A percentile compares a stretch with the other conserved stretches of the same genome.
Evolutionary conservation across 2,888 invertebrate genomes (phyloP).

Genomic region (Cheiracanthium punctorium): DNA sequence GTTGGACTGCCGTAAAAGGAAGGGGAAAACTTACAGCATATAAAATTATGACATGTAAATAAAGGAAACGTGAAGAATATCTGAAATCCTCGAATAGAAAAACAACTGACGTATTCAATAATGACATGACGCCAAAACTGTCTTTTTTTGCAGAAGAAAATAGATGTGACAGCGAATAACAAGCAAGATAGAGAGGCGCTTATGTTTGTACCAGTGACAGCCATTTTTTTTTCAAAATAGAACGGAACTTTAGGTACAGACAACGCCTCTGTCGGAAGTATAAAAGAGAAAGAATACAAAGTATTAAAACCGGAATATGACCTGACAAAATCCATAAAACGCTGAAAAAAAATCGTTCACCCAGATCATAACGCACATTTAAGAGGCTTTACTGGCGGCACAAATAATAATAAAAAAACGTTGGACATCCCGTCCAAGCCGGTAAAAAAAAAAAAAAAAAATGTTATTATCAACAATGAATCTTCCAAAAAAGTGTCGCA

Average conservation of each 20-base stretch:
- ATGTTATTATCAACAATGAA: no score
- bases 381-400: neutral
- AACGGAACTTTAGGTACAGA: neutral
- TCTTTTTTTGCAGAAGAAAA: neutral
- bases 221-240: neutral
- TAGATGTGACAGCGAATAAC: neutral
- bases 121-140: no score
- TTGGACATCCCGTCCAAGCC: neutral
- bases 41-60: no score
- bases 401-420: no score
- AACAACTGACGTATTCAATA: neutral
- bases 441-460: neutral
- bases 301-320: neutral
- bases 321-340: neutral
- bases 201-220: neutral
- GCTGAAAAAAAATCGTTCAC: neutral
- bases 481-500: neutral
- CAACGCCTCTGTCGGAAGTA: neutral
- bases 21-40: no score
- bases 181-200: neutral
- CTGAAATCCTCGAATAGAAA: neutral
- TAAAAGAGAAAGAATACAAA: neutral
- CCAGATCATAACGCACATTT: neutral
- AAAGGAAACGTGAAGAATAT: no score
- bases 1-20: no score